Evolutionary conservation across 2,797 vertebrate genomes (phyloP), one percentile per base, ranked within the genome.

Genomic region (Dipus sagitta): DNA sequence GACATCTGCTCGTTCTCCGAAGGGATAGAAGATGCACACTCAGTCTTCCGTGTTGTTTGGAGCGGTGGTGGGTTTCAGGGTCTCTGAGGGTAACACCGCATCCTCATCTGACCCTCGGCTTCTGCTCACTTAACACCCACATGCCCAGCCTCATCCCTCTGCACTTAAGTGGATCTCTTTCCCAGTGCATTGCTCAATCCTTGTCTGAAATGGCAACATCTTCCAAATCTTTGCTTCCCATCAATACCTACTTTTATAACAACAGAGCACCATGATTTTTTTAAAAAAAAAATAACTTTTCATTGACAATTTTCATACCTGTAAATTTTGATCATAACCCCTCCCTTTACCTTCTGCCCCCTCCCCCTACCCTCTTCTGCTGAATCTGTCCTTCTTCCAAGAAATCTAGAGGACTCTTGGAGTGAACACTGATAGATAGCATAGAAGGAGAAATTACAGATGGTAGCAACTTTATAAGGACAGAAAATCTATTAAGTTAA

Each of bases 361-460:
- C 54, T 58, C 13, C 54, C 54, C 54, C 54, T 1, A 14, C 13
- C 54, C 54, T 58, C 54, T 58, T 17, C 54, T 58, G 3, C 54
- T 58, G 54, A 58, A 14, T 58, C 54, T 58, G 54, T 58, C 54
- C 13, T 58, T 47, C 47, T 58, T 54, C 52, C 52, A 54, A 92
- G 4, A 65, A 82, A 23, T 82, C 15, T 58, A 11, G 6, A 64
- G 4, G 80, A 0, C 8, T 11, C 71, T 8, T 21, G 13, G 24
- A 52, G 21, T 76, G 62, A 74, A 20, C 4, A 65, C 15, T 47
- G 58, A 7, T 17, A 32, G 26, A 86, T 23, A 17, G 2, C 20
- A 47, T 15, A 80, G 30, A 88, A 89, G 3, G 30, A 90, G 30
- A 92, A 58, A 38, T 87, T 82, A 42, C 76, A 90, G n/a, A 24